Conservation (phyloP, 2,113 vertebrate species). For the Nipponia nippon region DNA sequence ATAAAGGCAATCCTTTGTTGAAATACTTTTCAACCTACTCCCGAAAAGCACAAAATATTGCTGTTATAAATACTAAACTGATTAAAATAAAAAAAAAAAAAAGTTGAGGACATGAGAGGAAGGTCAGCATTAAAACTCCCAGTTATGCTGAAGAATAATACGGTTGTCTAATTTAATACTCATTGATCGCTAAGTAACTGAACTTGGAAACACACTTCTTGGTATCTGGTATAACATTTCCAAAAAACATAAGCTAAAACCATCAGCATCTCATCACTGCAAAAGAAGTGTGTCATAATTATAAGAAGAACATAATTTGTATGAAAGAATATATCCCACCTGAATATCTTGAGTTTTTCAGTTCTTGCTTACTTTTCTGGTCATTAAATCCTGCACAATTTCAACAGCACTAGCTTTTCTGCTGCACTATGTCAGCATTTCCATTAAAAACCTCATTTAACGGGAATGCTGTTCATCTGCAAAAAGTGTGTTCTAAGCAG, state of each 20-base stretch:
- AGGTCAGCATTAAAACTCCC: background rate
- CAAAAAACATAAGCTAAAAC: background rate
- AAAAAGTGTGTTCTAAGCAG: constrained; percentile 36
- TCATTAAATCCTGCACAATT: constrained; percentile 11
- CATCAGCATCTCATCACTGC: background rate
- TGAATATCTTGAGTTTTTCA: background rate
- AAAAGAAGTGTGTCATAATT: background rate
- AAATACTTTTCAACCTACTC: background rate
- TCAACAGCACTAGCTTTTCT: background rate
- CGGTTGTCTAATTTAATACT: background rate
- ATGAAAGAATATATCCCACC: background rate
- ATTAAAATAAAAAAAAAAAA: background rate
- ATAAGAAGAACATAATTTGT: background rate
- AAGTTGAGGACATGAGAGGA: background rate
- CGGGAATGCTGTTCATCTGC: constrained; percentile 25
- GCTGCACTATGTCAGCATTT: constrained; percentile 45
- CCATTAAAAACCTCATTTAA: constrained; percentile 26
- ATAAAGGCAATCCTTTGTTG: background rate
- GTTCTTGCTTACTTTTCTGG: background rate
- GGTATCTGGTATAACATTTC: background rate
- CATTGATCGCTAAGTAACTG: background rate
- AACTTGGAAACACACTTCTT: background rate
- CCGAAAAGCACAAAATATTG: background rate
- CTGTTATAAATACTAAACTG: background rate
- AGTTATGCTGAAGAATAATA: background rate